Conservation (phyloP, 1,140 invertebrate species). For the Reticulitermes speratus region DNA sequence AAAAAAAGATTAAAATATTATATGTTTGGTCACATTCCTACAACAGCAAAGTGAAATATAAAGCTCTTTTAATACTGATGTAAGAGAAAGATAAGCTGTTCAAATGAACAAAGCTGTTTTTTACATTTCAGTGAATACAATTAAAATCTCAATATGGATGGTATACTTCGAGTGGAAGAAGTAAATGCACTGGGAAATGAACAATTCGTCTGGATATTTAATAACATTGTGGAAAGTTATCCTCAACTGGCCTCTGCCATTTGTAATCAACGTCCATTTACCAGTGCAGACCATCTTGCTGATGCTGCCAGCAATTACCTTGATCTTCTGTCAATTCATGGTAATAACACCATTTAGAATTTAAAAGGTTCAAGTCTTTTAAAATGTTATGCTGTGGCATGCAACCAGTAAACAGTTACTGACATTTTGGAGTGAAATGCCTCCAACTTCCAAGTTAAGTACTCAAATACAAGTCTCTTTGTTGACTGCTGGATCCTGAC, state of each 20-base stretch:
- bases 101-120: background rate
- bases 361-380: background rate
- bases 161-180: background rate
- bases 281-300: background rate
- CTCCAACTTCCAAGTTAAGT: too few species aligned
- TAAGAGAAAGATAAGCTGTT: too few species aligned
- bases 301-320: background rate
- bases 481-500: too few species aligned
- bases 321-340: background rate
- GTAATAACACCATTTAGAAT: background rate
- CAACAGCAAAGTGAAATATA: too few species aligned
- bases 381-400: background rate
- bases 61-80: too few species aligned
- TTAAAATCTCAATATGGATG: background rate
- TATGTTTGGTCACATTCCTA: too few species aligned
- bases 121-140: background rate
- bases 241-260: background rate
- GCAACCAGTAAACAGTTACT: background rate
- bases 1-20: too few species aligned
- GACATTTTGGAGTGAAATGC: background rate
- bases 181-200: slow-evolving; percentile 2
- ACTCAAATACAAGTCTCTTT: too few species aligned
- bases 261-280: background rate
- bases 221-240: slow-evolving; percentile 15
- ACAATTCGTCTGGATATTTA: slow-evolving; percentile 20